Conservation (phyloP, 2,888 invertebrate species). For the Deilephila elpenor region DNA sequence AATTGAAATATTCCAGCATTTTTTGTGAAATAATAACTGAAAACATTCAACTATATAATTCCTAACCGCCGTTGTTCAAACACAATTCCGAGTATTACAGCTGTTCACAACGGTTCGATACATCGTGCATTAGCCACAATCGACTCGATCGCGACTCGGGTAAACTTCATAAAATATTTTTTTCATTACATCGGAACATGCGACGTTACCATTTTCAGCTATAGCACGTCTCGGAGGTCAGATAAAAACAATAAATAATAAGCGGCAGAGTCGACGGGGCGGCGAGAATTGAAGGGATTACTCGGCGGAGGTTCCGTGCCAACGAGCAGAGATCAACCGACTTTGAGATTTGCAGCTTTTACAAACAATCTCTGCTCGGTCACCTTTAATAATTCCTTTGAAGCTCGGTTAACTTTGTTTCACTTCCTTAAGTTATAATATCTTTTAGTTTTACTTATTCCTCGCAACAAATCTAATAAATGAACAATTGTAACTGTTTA, state of each 20-base stretch:
- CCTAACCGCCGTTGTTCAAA: background rate
- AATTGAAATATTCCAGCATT: background rate
- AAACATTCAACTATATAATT: background rate
- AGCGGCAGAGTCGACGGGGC: conserved; percentile 44
- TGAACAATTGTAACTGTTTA: background rate
- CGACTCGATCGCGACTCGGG: background rate
- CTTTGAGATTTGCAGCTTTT: conserved; percentile 21
- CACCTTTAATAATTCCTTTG: background rate
- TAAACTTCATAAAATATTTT: conserved; percentile 9
- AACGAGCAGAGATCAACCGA: conserved; percentile 34
- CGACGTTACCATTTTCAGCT: conserved; percentile 11
- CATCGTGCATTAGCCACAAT: background rate
- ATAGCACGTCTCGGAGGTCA: conserved; percentile 38
- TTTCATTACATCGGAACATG: conserved; percentile 13
- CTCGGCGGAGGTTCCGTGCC: conserved; percentile 34
- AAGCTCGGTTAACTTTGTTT: background rate
- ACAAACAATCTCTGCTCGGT: conserved; percentile 20
- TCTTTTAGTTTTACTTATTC: background rate
- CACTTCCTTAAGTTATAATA: background rate
- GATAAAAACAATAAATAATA: conserved; percentile 62
- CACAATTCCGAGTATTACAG: conserved; percentile 1
- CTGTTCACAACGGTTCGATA: conserved; percentile 3
- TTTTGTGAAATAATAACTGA: background rate
- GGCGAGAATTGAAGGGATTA: conserved; percentile 33
- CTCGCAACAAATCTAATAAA: background rate